These are phyloP conservation scores for Exephanes ischioxanthus DNA, from an alignment of 2,888 invertebrate species.

Conservation along the genomic window DNA sequence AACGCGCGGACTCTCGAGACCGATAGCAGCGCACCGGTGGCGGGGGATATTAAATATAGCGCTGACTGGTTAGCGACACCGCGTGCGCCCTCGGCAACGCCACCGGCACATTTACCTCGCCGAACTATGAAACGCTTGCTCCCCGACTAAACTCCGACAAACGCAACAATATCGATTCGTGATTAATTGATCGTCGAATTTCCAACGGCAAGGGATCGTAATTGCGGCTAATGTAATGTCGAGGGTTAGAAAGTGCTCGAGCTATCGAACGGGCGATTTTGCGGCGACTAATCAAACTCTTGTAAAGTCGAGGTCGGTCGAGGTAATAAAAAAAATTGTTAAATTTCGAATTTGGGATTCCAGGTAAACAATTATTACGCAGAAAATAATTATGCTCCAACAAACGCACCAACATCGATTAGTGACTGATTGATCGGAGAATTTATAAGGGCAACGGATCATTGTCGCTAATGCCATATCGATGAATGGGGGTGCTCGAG, in stretches of 20 bases:
- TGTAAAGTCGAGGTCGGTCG: not conserved
- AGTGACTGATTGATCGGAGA: not conserved
- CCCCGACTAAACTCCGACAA: not conserved
- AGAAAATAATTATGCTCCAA: too few species aligned
- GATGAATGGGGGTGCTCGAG: not conserved
- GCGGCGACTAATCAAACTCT: not conserved
- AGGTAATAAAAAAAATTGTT: too few species aligned
- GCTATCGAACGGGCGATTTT: not conserved
- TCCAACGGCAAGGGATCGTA: not conserved
- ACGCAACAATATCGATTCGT: not conserved
- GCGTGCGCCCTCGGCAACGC: slow-evolving; percentile 43
- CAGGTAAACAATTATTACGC: too few species aligned
- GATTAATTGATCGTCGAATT: not conserved
- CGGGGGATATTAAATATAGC: slow-evolving; percentile 62
- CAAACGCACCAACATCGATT: not conserved
- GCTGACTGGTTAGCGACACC: slow-evolving; percentile 62
- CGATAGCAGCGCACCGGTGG: slow-evolving; percentile 5
- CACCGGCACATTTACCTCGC: slow-evolving; percentile 26
- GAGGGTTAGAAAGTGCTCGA: not conserved
- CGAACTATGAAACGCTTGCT: slow-evolving; percentile 3
- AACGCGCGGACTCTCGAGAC: slow-evolving; percentile 22
- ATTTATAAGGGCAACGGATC: not conserved
- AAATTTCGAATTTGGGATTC: too few species aligned
- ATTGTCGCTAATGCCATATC: not conserved
- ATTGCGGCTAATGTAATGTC: not conserved